Base-by-base conservation (phyloP, 2,797 vertebrate species). In the Sebastes variabilis region DNA sequence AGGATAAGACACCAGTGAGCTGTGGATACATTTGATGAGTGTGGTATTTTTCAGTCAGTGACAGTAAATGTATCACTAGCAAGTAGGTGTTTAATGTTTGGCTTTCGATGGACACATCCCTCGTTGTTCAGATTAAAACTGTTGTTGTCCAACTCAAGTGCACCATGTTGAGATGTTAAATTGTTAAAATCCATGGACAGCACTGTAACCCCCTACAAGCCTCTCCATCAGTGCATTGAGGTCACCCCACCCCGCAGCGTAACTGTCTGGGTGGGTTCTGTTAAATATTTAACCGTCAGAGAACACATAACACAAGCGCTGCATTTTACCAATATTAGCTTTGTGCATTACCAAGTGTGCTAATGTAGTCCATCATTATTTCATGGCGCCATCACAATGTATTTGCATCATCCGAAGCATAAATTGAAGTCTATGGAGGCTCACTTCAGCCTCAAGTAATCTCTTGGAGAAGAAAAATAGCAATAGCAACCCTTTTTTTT, bases 341-440 rank as follows among this genome's bases (percentile, higher is more conserved):
- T 90, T 88, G 88, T 91, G 88, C 86, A 89, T 93, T 92, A 86
- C 72, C 86, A 79, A 75, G 62, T 79, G 38, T 65, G 68, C 81
- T 90, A 83, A 93, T 90, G 86, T 78, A 77, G 56, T 55, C 79
- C 81, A 94, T 94, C 88, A 93, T 85, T 86, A 91, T 94, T 94
- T 92, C 83, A 94, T 92, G 84, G 79, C 52, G 78, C 70, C 66
- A 83, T 89, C 85, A 78, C 20, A 60, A 56, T 52, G 8, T 69
- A 79, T 90, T 87, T 86, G 75, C 69, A 81, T 89, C 84, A 92
- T 86, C 76, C 42, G 59, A 81, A 61, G 58, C 62, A 87, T 36
- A 64, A 64, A 72, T 69, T 82, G 64, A 83, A 83, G 72, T 83
- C 66, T 34, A 30, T 29, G 25, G 73, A 73, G 38, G 58, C 61